Evolutionary conservation across 2,113 vertebrate genomes (phyloP).

Genomic region (Epinephelus moara): DNA sequence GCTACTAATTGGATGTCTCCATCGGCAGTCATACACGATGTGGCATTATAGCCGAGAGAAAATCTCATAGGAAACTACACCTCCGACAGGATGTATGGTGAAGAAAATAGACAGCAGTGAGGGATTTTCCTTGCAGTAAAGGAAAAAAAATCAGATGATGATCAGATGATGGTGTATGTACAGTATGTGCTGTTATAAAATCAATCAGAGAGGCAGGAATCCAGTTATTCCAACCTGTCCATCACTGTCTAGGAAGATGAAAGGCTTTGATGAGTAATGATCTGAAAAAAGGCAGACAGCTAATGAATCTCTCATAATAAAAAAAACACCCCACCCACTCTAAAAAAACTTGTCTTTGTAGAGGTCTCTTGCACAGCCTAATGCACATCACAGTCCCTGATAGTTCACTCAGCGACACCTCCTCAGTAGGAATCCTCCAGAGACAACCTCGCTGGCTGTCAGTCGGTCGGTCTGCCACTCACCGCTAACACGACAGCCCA

Average conservation of each 20-base stretch:
- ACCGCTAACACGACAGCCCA: conserved; percentile 73
- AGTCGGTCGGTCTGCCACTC: conserved; percentile 75
- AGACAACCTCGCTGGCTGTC: conserved; percentile 71
- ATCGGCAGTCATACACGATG: conserved; percentile 54
- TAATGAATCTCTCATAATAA: conserved; percentile 56
- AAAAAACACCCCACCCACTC: conserved; percentile 11
- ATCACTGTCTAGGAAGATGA: conserved; percentile 53
- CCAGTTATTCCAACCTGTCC: conserved; percentile 48
- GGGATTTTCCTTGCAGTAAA: conserved; percentile 43
- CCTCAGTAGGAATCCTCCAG: conserved; percentile 75
- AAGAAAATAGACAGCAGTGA: conserved; percentile 28
- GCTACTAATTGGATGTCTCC: conserved; percentile 82
- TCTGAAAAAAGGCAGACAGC: conserved; percentile 55
- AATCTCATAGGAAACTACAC: conserved; percentile 43
- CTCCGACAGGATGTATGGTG: conserved; percentile 12
- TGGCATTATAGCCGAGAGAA: conserved; percentile 56
- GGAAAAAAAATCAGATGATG: conserved; percentile 25
- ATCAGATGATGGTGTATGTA: conserved; percentile 26
- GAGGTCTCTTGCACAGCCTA: conserved; percentile 62
- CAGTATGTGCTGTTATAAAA: conserved; percentile 42
- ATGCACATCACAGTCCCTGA: conserved; percentile 72
- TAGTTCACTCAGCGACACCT: conserved; percentile 75
- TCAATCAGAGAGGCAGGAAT: conserved; percentile 52
- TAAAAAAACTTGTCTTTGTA: conserved; percentile 28
- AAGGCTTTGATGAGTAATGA: conserved; percentile 61